A percentile compares a stretch with the other conserved stretches of the same genome.
Conservation (phyloP, 2,113 vertebrate species). For the Cyanoramphus novaezelandiae region DNA sequence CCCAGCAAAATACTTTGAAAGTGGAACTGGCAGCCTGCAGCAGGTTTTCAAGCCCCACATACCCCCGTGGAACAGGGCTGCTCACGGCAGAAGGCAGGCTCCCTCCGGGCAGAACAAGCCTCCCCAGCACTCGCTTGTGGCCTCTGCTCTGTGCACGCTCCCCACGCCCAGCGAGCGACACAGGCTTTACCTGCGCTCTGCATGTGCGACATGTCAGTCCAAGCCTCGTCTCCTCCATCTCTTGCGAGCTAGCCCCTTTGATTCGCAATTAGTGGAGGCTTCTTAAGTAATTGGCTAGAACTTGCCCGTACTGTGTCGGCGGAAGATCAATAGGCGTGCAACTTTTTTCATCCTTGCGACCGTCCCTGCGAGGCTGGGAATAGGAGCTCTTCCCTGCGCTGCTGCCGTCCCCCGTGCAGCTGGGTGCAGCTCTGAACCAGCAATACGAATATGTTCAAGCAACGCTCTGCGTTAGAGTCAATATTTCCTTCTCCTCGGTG, state of each 20-base stretch:
- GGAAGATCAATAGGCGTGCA: constrained; percentile 4
- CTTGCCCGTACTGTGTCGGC: background rate
- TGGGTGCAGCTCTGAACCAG: constrained; percentile 11
- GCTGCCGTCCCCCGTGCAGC: background rate
- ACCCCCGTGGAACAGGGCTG: background rate
- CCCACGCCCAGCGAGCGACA: constrained; percentile 33
- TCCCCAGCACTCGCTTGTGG: constrained; percentile 27
- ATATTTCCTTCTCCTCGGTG: background rate
- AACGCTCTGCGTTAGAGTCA: background rate
- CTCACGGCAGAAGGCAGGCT: constrained; percentile 29
- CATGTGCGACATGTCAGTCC: constrained; percentile 34
- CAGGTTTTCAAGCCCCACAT: constrained; percentile 1
- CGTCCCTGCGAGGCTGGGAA: background rate
- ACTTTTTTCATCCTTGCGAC: constrained; percentile 1
- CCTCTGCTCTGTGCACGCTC: constrained; percentile 47
- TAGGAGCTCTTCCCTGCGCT: background rate
- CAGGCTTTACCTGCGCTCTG: constrained; percentile 43
- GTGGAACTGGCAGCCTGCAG: constrained; percentile 15
- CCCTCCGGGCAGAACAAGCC: background rate
- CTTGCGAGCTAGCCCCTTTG: constrained; percentile 8
- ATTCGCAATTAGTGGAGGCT: background rate
- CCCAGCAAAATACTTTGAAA: constrained; percentile 14
- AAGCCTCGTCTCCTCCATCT: background rate
- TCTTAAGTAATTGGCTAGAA: constrained; percentile 17
- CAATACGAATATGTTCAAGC: background rate